Conservation (phyloP, 2,113 vertebrate species). For the Dipodomys spectabilis region DNA sequence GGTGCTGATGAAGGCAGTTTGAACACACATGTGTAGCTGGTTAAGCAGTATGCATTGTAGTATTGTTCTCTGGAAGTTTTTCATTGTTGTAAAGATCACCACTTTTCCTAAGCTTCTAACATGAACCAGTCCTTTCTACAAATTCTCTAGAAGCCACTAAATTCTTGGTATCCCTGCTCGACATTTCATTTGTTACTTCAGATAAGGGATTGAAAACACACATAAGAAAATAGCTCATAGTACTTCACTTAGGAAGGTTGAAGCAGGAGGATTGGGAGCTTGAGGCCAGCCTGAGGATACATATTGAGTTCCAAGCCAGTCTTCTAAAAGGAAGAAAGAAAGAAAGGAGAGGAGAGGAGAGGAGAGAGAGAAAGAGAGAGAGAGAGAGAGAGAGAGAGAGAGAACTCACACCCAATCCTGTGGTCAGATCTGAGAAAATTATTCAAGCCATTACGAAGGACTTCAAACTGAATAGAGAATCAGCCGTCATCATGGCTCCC, state of each 20-base stretch:
- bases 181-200: not conserved
- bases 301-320: not conserved
- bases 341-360: not conserved
- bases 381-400: not conserved
- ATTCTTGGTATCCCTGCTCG: not conserved
- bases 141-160: not conserved
- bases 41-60: not conserved
- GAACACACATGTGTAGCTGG: not conserved
- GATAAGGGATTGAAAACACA: not conserved
- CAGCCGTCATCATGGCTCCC: not conserved
- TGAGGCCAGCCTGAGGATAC: no score
- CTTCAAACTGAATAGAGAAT: not conserved
- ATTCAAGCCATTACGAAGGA: slow-evolving; percentile 28
- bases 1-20: not conserved
- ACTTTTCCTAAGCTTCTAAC: not conserved
- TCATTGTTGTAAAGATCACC: not conserved
- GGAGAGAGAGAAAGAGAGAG: not conserved
- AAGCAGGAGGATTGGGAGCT: not conserved
- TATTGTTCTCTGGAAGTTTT: not conserved
- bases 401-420: not conserved
- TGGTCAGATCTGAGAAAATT: not conserved
- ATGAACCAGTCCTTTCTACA: slow-evolving; percentile 3
- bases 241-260: not conserved
- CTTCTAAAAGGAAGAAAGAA: not conserved
- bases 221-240: not conserved